Evolutionary conservation across 2,797 vertebrate species (phyloP).

Genomic region (Oceanodroma leucorhoa): DNA sequence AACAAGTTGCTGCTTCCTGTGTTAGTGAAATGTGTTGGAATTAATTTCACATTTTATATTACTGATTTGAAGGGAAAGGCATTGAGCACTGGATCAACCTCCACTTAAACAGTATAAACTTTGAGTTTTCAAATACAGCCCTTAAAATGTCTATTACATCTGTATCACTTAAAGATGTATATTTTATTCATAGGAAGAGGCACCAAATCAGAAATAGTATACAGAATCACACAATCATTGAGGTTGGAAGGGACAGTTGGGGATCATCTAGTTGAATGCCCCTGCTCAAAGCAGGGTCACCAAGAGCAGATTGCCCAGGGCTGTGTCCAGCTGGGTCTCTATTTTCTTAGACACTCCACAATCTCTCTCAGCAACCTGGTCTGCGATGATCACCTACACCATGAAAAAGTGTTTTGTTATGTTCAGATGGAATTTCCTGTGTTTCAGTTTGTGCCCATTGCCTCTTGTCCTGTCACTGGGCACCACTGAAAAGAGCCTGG

Average conservation of each 20-base stretch:
- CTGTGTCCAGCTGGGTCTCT: background rate
- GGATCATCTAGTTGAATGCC: background rate
- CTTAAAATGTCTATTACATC: background rate
- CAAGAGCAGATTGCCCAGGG: background rate
- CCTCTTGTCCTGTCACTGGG: too few relatives aligned
- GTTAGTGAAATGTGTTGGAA: background rate
- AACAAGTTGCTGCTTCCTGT: background rate
- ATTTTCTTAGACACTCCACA: too few relatives aligned
- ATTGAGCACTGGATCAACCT: background rate
- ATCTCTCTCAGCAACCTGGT: too few relatives aligned
- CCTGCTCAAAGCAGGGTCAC: background rate
- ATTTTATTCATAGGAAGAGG: background rate
- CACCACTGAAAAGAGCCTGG: too few relatives aligned
- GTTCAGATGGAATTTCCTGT: too few relatives aligned
- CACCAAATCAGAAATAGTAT: background rate
- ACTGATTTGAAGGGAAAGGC: background rate
- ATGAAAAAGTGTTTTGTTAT: too few relatives aligned
- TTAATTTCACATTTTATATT: background rate
- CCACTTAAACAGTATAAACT: background rate
- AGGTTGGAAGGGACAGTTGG: background rate
- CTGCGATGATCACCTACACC: too few relatives aligned
- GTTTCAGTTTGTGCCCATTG: too few relatives aligned
- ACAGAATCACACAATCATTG: background rate
- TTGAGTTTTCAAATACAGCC: background rate
- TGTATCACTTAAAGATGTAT: background rate